Evolutionary conservation across 2,888 invertebrate species (phyloP).

Genomic region (Tachystola acroxantha): DNA sequence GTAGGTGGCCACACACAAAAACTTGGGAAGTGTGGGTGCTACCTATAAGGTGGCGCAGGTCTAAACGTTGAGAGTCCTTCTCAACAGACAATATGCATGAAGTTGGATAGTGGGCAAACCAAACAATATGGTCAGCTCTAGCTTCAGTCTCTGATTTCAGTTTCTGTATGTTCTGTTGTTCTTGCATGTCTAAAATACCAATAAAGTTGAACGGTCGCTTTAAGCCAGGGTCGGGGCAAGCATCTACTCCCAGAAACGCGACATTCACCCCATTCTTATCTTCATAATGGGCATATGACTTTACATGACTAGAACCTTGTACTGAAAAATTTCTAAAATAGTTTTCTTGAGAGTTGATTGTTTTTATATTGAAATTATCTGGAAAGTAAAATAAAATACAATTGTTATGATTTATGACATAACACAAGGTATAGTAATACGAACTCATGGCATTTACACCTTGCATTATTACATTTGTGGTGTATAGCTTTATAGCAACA

Average conservation of each 20-base stretch:
- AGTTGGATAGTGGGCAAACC: constrained; percentile 95
- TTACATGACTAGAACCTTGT: constrained; percentile 83
- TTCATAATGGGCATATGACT: constrained; percentile 84
- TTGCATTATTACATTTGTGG: no score
- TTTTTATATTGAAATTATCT: constrained; percentile 94
- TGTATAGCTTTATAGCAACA: no score
- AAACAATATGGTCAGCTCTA: constrained; percentile 61
- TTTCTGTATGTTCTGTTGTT: constrained; percentile 76
- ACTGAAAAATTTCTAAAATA: constrained; percentile 88
- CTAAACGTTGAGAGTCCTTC: constrained; percentile 60
- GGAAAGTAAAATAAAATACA: constrained; percentile 47
- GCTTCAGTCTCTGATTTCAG: constrained; percentile 76
- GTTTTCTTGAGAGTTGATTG: constrained; percentile 83
- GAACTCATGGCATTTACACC: no score
- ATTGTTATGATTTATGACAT: not conserved
- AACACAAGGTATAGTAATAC: no score
- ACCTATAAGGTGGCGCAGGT: constrained; percentile 78
- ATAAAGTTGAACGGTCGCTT: constrained; percentile 94
- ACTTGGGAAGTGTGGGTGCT: constrained; percentile 80
- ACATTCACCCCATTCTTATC: constrained; percentile 79
- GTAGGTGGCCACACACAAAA: constrained; percentile 94
- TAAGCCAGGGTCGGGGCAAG: constrained; percentile 91
- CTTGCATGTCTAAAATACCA: constrained; percentile 81
- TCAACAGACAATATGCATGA: constrained; percentile 86
- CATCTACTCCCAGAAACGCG: constrained; percentile 92